Conservation (phyloP, 1,140 invertebrate genomes). For the Caenorhabditis remanei region DNA sequence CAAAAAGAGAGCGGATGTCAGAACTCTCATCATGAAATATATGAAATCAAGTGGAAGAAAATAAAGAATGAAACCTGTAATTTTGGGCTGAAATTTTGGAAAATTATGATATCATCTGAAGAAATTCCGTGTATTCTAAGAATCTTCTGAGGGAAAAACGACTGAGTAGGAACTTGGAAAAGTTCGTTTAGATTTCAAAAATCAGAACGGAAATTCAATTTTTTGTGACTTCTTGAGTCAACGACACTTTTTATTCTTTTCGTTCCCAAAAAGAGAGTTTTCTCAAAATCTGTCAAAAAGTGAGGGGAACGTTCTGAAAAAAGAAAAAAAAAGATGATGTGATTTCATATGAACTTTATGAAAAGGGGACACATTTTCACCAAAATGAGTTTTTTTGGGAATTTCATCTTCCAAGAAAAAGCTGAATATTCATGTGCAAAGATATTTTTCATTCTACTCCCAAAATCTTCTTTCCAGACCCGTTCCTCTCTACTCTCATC, state of each 20-base stretch:
- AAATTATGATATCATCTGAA: constrained; percentile 14
- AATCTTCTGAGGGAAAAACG: background rate
- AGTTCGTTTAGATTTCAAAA: constrained; percentile 15
- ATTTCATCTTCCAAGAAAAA: no score
- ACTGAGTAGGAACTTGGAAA: background rate
- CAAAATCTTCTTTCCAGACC: no score
- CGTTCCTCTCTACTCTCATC: background rate
- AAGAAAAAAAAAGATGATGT: no score
- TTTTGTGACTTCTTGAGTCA: background rate
- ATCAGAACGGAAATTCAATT: constrained; percentile 31
- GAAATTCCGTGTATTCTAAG: background rate
- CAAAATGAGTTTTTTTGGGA: no score
- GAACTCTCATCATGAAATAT: background rate
- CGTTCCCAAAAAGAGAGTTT: background rate
- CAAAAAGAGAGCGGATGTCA: no score
- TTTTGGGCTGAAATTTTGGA: background rate
- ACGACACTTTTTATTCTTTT: constrained; percentile 25
- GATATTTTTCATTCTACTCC: background rate
- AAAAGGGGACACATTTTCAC: no score
- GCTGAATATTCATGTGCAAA: no score
- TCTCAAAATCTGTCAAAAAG: background rate
- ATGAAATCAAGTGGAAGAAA: background rate
- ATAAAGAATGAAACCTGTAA: constrained; percentile 3
- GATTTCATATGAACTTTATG: no score
- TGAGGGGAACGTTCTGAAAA: background rate